Evolutionary conservation across 2,888 invertebrate species (phyloP).

Genomic region (Dynastes tityus): DNA sequence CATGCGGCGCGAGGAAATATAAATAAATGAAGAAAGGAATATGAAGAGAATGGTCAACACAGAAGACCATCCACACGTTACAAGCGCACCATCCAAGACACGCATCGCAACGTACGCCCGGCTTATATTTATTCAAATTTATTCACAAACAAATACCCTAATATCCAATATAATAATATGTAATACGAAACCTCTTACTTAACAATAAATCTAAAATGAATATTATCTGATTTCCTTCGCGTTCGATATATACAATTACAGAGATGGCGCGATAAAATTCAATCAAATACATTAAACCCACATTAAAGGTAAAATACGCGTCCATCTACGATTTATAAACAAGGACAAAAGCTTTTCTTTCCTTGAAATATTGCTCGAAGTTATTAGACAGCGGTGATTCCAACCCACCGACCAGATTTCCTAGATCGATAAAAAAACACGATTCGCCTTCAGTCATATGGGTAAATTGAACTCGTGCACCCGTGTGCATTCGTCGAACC

Average conservation of each 20-base stretch:
- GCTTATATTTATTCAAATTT: conserved; percentile 42
- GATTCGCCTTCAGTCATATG: conserved; percentile 53
- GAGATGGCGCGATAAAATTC: conserved; percentile 45
- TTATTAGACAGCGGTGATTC: conserved; percentile 31
- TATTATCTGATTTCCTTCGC: conserved; percentile 54
- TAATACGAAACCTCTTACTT: conserved; percentile 60
- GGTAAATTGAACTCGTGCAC: conserved; percentile 52
- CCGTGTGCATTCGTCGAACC: conserved; percentile 29
- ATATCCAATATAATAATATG: conserved; percentile 57
- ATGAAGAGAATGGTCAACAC: conserved; percentile 39
- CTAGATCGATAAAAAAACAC: conserved; percentile 53
- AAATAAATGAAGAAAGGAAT: conserved; percentile 44
- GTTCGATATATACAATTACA: conserved; percentile 47
- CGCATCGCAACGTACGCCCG: conserved; percentile 12
- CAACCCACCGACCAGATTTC: conserved; percentile 52
- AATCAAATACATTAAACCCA: conserved; percentile 50
- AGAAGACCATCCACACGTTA: conserved; percentile 35
- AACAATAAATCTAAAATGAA: conserved; percentile 58
- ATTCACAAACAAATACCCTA: conserved; percentile 45
- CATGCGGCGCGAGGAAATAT: conserved; percentile 45
- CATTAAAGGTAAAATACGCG: conserved; percentile 41
- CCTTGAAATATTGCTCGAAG: conserved; percentile 17
- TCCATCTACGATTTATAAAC: conserved; percentile 14
- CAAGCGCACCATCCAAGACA: conserved; percentile 8
- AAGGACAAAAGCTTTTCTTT: conserved; percentile 15